Evolutionary conservation across 2,888 invertebrate species (phyloP).

Genomic region (Aquatica leii): DNA sequence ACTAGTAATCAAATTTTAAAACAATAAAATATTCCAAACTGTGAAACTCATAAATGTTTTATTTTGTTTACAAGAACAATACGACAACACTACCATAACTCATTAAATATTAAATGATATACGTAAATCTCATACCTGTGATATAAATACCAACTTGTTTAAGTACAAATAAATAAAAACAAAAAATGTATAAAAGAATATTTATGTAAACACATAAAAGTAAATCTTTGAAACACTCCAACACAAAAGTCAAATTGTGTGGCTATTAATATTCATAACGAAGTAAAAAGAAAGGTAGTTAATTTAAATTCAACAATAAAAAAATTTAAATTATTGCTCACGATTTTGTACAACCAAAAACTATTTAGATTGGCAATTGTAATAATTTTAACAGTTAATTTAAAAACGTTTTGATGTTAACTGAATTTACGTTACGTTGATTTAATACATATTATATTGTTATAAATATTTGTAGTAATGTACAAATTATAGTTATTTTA

Average conservation of each 20-base stretch:
- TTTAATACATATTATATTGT: too few species aligned
- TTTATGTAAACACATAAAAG: conserved; percentile 28
- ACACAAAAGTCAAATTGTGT: conserved; percentile 22
- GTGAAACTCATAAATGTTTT: too few species aligned
- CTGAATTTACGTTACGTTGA: not conserved
- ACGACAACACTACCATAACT: too few species aligned
- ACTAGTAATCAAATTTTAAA: too few species aligned
- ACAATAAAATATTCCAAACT: too few species aligned
- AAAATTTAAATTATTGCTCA: conserved; percentile 18
- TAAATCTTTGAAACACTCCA: conserved; percentile 20
- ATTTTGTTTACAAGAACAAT: too few species aligned
- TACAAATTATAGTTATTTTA: too few species aligned
- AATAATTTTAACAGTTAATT: too few species aligned
- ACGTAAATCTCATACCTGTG: conserved; percentile 13
- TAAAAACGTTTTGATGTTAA: too few species aligned
- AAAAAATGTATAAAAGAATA: conserved; percentile 17
- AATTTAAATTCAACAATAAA: conserved; percentile 29
- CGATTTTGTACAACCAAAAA: conserved; percentile 11
- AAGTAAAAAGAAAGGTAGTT: conserved; percentile 24
- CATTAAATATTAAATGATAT: conserved; percentile 5
- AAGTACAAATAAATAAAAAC: conserved; percentile 6
- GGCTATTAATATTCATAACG: conserved; percentile 24
- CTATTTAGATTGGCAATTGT: conserved; percentile 5
- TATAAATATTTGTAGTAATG: too few species aligned
- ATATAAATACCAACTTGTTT: conserved; percentile 15